Conservation (phyloP, 2,113 vertebrate species). For the Chaetorhynchus papuensis region DNA sequence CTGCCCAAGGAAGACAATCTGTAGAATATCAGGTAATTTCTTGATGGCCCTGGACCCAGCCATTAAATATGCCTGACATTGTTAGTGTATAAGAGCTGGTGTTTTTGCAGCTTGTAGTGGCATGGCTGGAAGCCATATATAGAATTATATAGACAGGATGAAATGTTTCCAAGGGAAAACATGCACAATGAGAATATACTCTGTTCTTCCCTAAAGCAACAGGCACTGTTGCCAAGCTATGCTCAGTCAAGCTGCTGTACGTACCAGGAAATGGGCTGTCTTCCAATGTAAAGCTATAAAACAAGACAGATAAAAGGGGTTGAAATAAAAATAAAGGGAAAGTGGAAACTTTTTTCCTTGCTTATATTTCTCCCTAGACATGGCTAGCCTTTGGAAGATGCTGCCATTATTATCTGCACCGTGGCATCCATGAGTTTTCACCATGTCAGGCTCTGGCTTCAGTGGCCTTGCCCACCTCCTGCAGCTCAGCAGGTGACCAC, state of each 20-base stretch:
- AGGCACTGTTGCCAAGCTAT: slow-evolving; percentile 54
- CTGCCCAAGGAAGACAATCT: background rate
- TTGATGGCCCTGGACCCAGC: background rate
- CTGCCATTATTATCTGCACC: background rate
- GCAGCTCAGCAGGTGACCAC: background rate
- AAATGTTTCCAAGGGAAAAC: slow-evolving; percentile 62
- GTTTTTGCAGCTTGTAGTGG: slow-evolving; percentile 58
- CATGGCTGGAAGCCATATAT: slow-evolving; percentile 49
- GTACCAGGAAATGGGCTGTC: slow-evolving; percentile 52
- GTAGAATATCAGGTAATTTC: background rate
- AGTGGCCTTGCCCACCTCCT: background rate
- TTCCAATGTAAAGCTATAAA: slow-evolving; percentile 63
- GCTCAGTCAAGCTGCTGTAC: slow-evolving; percentile 51
- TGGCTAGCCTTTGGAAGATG: background rate
- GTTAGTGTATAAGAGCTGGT: background rate
- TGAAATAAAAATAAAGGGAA: slow-evolving; percentile 55
- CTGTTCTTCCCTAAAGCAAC: slow-evolving; percentile 60
- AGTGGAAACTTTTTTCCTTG: slow-evolving; percentile 7
- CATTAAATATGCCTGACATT: background rate
- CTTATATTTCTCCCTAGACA: background rate
- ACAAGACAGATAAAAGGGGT: slow-evolving; percentile 43
- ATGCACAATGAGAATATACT: slow-evolving; percentile 57
- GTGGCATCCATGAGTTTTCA: background rate
- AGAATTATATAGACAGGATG: slow-evolving; percentile 58
- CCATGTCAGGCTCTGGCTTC: background rate